These are phyloP conservation scores for Hypsibius dujardini DNA, from an alignment of 1,140 invertebrate genomes.

Conservation along the genomic window DNA sequence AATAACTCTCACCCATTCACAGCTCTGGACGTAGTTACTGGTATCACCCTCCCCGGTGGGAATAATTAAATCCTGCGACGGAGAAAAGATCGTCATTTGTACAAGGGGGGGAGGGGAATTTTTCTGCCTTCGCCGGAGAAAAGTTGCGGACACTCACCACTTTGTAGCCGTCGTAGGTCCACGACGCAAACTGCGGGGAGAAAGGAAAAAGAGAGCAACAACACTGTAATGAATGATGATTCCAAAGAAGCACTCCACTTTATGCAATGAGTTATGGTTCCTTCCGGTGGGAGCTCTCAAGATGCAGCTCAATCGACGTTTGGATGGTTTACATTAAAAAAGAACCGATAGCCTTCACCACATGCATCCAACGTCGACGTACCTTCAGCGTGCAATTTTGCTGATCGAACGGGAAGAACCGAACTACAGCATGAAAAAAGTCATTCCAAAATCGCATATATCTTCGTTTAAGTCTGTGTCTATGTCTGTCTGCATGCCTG, in stretches of 20 bases:
- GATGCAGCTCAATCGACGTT: too few species aligned
- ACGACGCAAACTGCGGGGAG: slow-evolving; percentile 58
- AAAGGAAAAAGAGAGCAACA: neutral
- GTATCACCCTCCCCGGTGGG: slow-evolving; percentile 52
- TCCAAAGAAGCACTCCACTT: neutral
- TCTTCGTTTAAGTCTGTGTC: too few species aligned
- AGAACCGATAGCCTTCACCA: too few species aligned
- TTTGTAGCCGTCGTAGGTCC: slow-evolving; percentile 88
- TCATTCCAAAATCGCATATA: too few species aligned
- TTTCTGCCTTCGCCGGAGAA: neutral
- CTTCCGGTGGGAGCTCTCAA: neutral
- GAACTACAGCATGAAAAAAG: slow-evolving; percentile 48
- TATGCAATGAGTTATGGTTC: neutral
- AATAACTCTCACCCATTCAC: slow-evolving; percentile 40
- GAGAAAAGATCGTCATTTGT: neutral
- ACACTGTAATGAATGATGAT: neutral
- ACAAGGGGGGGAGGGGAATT: slow-evolving; percentile 18
- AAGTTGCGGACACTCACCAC: slow-evolving; percentile 34
- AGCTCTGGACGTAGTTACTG: slow-evolving; percentile 57
- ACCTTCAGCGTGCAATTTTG: slow-evolving; percentile 70
- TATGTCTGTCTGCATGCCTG: too few species aligned
- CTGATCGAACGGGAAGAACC: slow-evolving; percentile 84
- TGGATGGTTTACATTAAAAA: too few species aligned
- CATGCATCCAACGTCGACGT: slow-evolving; percentile 20
- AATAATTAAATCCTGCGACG: slow-evolving; percentile 44